phyloP scores from a whole-genome alignment of 2,888 invertebrate species.

The Chironomus riparius region DNA sequence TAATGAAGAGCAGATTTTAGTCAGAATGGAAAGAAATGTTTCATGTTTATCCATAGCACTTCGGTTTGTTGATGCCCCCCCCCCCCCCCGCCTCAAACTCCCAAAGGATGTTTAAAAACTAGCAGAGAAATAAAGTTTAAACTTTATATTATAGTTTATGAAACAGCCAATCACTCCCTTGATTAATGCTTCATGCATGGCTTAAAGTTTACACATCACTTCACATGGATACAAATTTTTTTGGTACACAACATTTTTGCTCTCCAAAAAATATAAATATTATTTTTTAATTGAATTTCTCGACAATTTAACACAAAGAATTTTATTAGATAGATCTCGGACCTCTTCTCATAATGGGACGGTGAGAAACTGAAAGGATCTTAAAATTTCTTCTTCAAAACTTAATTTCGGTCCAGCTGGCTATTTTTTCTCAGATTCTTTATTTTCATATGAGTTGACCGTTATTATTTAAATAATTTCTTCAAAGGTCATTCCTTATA shows the following conservation, averaged over 20 bases:
- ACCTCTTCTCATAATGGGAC: constrained; percentile 12
- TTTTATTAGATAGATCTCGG: not conserved
- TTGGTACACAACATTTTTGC: not conserved
- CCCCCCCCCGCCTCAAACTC: not conserved
- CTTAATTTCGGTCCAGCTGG: no score
- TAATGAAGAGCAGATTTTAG: not conserved
- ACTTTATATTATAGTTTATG: not conserved
- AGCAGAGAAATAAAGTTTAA: not conserved
- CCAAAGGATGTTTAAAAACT: not conserved
- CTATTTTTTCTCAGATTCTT: not conserved
- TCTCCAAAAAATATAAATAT: not conserved
- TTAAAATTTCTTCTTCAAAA: not conserved
- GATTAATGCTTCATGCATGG: constrained; percentile 1
- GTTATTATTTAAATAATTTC: not conserved
- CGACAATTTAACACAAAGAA: constrained; percentile 6
- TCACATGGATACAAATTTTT: not conserved
- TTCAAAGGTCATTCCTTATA: not conserved
- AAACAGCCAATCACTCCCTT: not conserved
- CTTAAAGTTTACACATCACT: constrained; percentile 8
- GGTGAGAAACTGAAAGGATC: constrained; percentile 4
- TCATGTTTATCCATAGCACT: not conserved
- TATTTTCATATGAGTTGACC: not conserved
- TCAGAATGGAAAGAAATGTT: not conserved
- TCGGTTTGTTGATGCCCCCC: not conserved
- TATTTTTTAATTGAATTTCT: constrained; percentile 16